Conservation (phyloP, 2,888 invertebrate species). For the Anoncus sp. region DNA sequence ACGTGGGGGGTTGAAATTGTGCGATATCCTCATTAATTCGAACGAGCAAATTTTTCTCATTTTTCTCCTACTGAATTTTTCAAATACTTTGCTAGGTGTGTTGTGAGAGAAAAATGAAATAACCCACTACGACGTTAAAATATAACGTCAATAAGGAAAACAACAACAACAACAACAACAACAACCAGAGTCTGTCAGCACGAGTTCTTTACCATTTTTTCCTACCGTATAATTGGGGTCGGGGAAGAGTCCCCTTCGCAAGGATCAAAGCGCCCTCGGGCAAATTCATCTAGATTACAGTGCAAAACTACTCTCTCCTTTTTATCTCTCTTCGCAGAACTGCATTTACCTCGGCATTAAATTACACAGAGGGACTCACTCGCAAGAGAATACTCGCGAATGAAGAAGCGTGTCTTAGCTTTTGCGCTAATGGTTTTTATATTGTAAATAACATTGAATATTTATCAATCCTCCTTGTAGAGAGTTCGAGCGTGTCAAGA, state of each 20-base stretch:
- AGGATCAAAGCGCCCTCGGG: constrained; percentile 71
- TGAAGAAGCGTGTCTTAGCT: constrained; percentile 66
- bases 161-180: constrained; percentile 27
- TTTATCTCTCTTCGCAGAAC: constrained; percentile 49
- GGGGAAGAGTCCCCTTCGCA: constrained; percentile 62
- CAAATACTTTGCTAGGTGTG: not conserved
- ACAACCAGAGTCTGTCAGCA: constrained; percentile 5
- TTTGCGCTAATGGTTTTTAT: constrained; percentile 73
- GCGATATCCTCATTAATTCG: not conserved
- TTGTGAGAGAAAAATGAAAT: constrained; percentile 13
- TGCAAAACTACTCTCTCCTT: constrained; percentile 63
- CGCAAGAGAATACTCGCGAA: constrained; percentile 67
- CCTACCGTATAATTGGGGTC: constrained; percentile 63
- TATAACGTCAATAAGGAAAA: not conserved
- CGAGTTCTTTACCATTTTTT: constrained; percentile 52
- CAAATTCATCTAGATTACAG: constrained; percentile 79
- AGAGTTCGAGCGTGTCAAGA: not conserved
- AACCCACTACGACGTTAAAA: not conserved
- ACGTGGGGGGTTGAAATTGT: constrained; percentile 17
- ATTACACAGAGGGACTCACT: constrained; percentile 78
- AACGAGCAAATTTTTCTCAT: not conserved
- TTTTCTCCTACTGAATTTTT: not conserved
- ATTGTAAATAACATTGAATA: constrained; percentile 81
- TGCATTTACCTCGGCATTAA: constrained; percentile 81
- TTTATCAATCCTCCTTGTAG: constrained; percentile 75